These are phyloP conservation scores for Amazona guildingii DNA, from an alignment of 2,113 vertebrate species.

Conservation along the genomic window DNA sequence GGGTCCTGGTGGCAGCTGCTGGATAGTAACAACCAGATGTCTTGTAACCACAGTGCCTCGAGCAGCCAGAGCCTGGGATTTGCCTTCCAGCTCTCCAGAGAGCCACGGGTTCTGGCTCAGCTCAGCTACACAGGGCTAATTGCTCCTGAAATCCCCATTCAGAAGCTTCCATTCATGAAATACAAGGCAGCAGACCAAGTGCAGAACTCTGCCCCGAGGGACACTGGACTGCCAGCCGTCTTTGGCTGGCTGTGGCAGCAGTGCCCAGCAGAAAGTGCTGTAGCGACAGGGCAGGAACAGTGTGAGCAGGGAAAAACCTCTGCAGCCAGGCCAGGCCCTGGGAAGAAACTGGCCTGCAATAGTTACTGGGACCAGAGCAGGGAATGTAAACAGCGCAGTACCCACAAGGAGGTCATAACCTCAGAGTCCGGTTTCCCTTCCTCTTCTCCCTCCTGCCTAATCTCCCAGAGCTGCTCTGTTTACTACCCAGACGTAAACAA, in stretches of 20 bases:
- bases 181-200: background rate
- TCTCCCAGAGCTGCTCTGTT: conserved; percentile 40
- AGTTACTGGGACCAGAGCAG: conserved; percentile 1
- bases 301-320: background rate
- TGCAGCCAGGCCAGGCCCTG: background rate
- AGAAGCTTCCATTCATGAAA: conserved; percentile 57
- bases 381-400: conserved; percentile 60
- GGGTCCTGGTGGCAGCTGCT: background rate
- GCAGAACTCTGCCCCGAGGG: background rate
- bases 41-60: fast-evolving
- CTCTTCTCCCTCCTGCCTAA: conserved; percentile 8
- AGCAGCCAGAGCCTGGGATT: background rate
- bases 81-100: background rate
- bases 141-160: background rate
- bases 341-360: background rate
- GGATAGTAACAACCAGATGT: background rate
- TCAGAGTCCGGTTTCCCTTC: background rate
- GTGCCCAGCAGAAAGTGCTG: background rate
- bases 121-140: background rate
- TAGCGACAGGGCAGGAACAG: background rate
- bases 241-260: background rate
- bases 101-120: background rate
- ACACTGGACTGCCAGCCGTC: background rate
- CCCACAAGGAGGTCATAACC: conserved; percentile 53
- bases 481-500: conserved; percentile 50